phyloP scores from a whole-genome alignment of 2,888 invertebrate genomes.

The Tenthredo notha region DNA sequence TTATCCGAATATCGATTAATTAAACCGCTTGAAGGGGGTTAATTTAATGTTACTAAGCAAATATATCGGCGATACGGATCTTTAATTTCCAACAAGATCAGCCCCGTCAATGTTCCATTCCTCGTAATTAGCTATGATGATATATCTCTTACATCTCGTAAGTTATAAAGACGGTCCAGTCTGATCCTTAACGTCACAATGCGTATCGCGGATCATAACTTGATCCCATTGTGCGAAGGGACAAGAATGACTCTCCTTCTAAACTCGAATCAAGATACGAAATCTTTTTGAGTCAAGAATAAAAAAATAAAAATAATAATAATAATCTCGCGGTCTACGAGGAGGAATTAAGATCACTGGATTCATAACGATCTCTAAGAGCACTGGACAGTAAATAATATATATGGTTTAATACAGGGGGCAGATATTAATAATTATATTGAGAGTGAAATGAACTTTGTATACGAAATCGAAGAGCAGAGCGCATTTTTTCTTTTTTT shows the following conservation, averaged over 20 bases:
- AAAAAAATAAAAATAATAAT: no score
- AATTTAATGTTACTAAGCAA: constrained; percentile 71
- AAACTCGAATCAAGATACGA: not conserved
- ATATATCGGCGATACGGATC: constrained; percentile 72
- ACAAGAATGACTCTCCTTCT: not conserved
- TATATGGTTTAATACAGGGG: not conserved
- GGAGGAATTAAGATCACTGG: not conserved
- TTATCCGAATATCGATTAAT: constrained; percentile 70
- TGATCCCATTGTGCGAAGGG: not conserved
- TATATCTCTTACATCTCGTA: constrained; percentile 61
- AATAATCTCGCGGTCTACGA: not conserved
- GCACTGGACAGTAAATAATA: not conserved
- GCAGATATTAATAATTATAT: constrained; percentile 32
- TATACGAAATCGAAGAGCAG: constrained; percentile 2
- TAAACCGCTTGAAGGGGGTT: constrained; percentile 69
- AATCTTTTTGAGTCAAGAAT: not conserved
- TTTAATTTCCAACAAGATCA: constrained; percentile 68
- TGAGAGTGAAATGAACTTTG: not conserved
- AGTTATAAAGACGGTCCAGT: not conserved
- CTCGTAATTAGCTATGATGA: constrained; percentile 68
- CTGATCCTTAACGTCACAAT: not conserved
- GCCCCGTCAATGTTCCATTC: constrained; percentile 49
- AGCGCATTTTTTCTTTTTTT: constrained; percentile 33
- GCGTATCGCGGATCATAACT: not conserved
- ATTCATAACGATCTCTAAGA: not conserved